Conservation (phyloP, 2,113 vertebrate species). For the Clarias magur region DNA sequence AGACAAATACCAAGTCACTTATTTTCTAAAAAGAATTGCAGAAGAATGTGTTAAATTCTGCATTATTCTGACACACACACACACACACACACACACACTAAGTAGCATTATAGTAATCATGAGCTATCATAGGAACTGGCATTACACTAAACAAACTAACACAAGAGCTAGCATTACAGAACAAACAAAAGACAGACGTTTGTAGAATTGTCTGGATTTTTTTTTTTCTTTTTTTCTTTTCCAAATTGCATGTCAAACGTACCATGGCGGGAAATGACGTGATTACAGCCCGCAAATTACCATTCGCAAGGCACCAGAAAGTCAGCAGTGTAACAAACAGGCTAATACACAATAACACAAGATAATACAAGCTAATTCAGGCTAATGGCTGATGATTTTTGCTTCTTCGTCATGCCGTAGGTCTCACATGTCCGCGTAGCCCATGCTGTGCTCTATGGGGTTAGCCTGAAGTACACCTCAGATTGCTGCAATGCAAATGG, state of each 20-base stretch:
- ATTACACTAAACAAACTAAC: neutral
- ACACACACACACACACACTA: neutral
- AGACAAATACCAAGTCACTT: neutral
- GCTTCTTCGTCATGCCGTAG: no score
- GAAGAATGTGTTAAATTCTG: neutral
- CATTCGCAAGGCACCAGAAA: neutral
- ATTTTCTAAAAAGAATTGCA: neutral
- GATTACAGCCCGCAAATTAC: neutral
- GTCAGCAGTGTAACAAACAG: neutral
- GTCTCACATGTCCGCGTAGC: no score
- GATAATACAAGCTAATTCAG: no score
- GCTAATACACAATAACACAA: neutral
- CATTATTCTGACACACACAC: neutral
- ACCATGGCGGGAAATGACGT: neutral
- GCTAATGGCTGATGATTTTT: no score
- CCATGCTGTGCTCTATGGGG: no score
- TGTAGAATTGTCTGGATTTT: neutral
- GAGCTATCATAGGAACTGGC: neutral
- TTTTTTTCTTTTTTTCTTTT: neutral
- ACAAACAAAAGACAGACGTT: neutral
- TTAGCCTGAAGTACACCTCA: no score
- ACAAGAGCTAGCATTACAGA: neutral
- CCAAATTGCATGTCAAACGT: neutral
- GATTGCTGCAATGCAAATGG: no score
- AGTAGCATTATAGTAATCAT: neutral